Conservation (phyloP, 1,140 invertebrate species). For the Limonius californicus region DNA sequence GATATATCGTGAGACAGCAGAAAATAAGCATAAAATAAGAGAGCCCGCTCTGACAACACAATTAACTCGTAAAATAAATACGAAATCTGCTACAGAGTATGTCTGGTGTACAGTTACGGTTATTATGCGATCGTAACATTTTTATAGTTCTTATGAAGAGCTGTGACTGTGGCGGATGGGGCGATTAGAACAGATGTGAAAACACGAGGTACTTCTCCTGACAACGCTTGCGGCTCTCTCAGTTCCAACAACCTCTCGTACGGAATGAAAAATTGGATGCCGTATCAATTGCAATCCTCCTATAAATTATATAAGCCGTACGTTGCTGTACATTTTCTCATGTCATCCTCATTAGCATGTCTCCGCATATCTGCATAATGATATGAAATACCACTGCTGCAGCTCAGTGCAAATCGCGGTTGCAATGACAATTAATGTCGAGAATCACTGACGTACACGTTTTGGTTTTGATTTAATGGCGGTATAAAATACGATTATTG, state of each 20-base stretch:
- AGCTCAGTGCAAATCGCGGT: neutral
- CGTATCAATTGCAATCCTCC: neutral
- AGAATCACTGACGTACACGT: neutral
- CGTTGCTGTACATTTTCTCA: slow-evolving; percentile 3
- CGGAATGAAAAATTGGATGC: neutral
- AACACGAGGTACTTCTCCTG: neutral
- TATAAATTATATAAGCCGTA: slow-evolving; percentile 7
- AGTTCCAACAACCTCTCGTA: neutral
- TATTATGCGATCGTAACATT: slow-evolving; percentile 43
- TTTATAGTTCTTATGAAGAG: slow-evolving; percentile 41
- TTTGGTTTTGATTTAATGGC: neutral
- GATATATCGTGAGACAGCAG: slow-evolving; percentile 8
- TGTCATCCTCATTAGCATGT: slow-evolving; percentile 8
- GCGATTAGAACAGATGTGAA: slow-evolving; percentile 16
- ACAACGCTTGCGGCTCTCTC: too few species aligned
- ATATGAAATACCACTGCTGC: neutral
- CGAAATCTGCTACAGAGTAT: slow-evolving; percentile 42
- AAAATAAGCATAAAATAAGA: slow-evolving; percentile 15
- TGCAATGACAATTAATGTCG: neutral
- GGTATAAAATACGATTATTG: neutral
- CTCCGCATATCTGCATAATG: neutral
- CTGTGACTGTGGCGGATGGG: slow-evolving; percentile 13
- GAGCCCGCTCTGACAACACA: slow-evolving; percentile 38
- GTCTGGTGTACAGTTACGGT: slow-evolving; percentile 42
- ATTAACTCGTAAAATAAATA: slow-evolving; percentile 43